Percentiles rank a stretch among this genome's conserved stretches.
These are phyloP conservation scores for Melinaea marsaeus DNA, from an alignment of 2,888 invertebrate genomes.

Conservation along the genomic window DNA sequence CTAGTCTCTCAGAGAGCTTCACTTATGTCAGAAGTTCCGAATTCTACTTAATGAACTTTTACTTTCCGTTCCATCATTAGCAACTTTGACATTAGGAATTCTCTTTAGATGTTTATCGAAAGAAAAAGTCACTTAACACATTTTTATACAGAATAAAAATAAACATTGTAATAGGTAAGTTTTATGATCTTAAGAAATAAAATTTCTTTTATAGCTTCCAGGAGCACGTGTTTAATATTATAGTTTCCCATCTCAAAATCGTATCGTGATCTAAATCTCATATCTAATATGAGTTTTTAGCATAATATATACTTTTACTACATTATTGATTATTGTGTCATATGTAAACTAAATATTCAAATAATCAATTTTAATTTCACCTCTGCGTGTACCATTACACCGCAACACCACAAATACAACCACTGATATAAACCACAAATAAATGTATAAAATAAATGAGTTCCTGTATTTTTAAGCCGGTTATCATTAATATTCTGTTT, in stretches of 20 bases:
- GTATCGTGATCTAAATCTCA: too few species aligned
- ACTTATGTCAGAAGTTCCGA: too few species aligned
- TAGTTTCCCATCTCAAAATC: neutral
- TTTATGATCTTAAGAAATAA: neutral
- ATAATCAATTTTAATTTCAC: slow-evolving; percentile 7
- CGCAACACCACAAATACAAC: slow-evolving; percentile 10
- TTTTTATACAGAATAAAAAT: neutral
- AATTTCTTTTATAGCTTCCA: slow-evolving; percentile 7
- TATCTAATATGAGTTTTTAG: too few species aligned
- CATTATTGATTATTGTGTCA: neutral
- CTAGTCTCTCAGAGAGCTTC: too few species aligned
- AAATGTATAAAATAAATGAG: slow-evolving; percentile 12
- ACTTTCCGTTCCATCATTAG: slow-evolving; percentile 11
- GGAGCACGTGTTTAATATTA: neutral
- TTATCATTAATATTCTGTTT: neutral
- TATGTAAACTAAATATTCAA: slow-evolving; percentile 1
- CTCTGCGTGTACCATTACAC: slow-evolving; percentile 4
- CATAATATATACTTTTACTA: too few species aligned
- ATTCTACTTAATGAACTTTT: slow-evolving; percentile 12
- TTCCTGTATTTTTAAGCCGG: neutral
- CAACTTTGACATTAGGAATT: slow-evolving; percentile 11
- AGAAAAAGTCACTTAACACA: neutral
- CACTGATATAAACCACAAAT: slow-evolving; percentile 12
- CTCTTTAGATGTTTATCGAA: neutral
- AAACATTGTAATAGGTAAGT: too few species aligned